Evolutionary conservation across 1,140 invertebrate species (phyloP).

Genomic region (Diorhabda elongata): DNA sequence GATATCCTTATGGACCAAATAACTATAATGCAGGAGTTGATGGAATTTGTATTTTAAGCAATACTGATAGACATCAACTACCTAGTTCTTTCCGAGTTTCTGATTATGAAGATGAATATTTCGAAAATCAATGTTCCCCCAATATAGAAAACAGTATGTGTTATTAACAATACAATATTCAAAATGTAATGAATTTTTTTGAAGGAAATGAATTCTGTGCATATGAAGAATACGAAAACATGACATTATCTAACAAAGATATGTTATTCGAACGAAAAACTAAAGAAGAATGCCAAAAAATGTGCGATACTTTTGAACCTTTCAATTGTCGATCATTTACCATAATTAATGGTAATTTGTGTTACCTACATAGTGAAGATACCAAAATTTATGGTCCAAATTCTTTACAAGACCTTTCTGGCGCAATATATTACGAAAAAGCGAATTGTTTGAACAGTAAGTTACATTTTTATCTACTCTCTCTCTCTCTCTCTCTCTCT

Average conservation of each 20-base stretch:
- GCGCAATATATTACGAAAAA: slow-evolving; percentile 48
- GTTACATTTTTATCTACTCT: slow-evolving; percentile 12
- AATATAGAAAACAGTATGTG: background rate
- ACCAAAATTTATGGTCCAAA: slow-evolving; percentile 51
- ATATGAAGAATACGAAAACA: slow-evolving; percentile 45
- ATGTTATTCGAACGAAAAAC: slow-evolving; percentile 29
- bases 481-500: too few relatives aligned
- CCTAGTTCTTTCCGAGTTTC: slow-evolving; percentile 59
- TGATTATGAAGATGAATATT: slow-evolving; percentile 59
- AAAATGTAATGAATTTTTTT: slow-evolving; percentile 13
- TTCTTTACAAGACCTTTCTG: slow-evolving; percentile 40
- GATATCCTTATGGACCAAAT: background rate
- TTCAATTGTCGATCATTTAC: slow-evolving; percentile 44
- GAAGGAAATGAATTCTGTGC: slow-evolving; percentile 37
- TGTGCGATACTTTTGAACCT: slow-evolving; percentile 32
- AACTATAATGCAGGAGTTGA: slow-evolving; percentile 31
- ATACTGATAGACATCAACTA: slow-evolving; percentile 57
- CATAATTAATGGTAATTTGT: slow-evolving; percentile 32
- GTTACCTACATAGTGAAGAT: slow-evolving; percentile 51
- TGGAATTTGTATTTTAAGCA: slow-evolving; percentile 57
- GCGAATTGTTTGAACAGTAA: slow-evolving; percentile 52
- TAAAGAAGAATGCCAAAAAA: slow-evolving; percentile 39
- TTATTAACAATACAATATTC: background rate
- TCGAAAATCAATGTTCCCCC: slow-evolving; percentile 58
- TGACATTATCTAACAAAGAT: slow-evolving; percentile 35